Percentiles rank a stretch among this genome's conserved stretches.
Conservation (phyloP, 2,888 invertebrate species). For the Hesperia comma region DNA sequence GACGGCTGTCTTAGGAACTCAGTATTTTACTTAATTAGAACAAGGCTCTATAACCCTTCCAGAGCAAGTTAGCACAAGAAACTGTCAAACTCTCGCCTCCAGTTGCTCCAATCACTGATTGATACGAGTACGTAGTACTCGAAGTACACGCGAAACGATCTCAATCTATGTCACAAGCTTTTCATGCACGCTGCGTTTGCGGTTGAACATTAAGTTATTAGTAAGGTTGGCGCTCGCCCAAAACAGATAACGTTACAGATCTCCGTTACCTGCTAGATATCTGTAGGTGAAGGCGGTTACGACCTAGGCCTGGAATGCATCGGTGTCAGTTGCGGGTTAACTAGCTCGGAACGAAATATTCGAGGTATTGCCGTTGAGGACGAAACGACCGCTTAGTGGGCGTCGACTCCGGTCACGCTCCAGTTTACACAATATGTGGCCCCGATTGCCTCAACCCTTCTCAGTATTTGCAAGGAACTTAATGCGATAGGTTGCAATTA, state of each 20-base stretch:
- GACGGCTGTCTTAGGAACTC: too few relatives aligned
- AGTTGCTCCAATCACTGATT: too few relatives aligned
- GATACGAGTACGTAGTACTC: too few relatives aligned
- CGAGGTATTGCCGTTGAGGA: conserved; percentile 46
- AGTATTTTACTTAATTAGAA: too few relatives aligned
- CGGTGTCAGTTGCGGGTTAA: conserved; percentile 53
- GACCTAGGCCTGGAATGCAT: conserved; percentile 44
- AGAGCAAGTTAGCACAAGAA: too few relatives aligned
- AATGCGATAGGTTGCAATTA: neutral
- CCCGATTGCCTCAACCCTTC: conserved; percentile 23
- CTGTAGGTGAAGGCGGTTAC: conserved; percentile 36
- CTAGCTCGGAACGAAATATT: conserved; percentile 64
- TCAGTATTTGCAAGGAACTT: conserved; percentile 11
- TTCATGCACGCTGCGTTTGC: conserved; percentile 19
- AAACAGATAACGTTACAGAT: conserved; percentile 33
- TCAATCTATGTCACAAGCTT: conserved; percentile 16
- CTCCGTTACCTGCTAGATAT: conserved; percentile 24
- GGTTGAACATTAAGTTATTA: conserved; percentile 32
- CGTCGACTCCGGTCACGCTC: conserved; percentile 58
- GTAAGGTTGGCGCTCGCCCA: conserved; percentile 29
- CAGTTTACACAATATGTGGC: conserved; percentile 52
- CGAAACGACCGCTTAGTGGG: conserved; percentile 54
- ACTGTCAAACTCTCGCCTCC: too few relatives aligned
- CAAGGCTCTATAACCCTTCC: too few relatives aligned
- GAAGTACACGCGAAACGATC: neutral